Evolutionary conservation across 1,140 invertebrate genomes (phyloP).

Genomic region (Drosophila miranda): DNA sequence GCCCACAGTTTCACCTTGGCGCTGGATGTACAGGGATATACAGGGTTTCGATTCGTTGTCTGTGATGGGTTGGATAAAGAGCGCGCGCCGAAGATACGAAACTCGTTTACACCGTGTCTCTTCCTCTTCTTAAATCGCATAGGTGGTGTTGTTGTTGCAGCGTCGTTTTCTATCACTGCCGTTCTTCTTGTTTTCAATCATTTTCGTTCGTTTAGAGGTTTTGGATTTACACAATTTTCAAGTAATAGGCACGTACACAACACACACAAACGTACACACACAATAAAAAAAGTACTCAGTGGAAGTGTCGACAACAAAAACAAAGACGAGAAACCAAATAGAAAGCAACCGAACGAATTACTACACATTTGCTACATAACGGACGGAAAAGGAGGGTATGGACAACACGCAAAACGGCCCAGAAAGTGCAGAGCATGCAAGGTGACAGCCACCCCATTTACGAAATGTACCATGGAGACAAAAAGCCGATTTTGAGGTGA

Average conservation of each 20-base stretch:
- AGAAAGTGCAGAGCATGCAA: too few species aligned
- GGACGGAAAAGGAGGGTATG: too few species aligned
- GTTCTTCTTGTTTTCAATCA: constrained; percentile 51
- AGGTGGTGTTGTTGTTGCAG: constrained; percentile 30
- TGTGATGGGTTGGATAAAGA: constrained; percentile 9
- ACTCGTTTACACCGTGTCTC: constrained; percentile 51
- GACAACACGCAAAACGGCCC: too few species aligned
- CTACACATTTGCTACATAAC: too few species aligned
- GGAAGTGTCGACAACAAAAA: constrained; percentile 75
- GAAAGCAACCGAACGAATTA: constrained; percentile 61
- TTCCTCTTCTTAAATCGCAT: constrained; percentile 35
- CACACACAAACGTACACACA: constrained; percentile 40
- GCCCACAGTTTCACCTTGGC: constrained; percentile 53
- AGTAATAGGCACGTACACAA: constrained; percentile 50
- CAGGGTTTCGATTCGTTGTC: constrained; percentile 3
- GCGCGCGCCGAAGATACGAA: constrained; percentile 33
- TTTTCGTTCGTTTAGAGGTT: constrained; percentile 38
- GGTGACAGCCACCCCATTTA: too few species aligned
- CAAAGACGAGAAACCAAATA: constrained; percentile 69
- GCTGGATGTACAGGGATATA: constrained; percentile 1
- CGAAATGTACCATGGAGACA: too few species aligned
- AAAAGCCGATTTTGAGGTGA: too few species aligned
- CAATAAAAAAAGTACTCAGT: constrained; percentile 49
- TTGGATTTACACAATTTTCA: constrained; percentile 4
- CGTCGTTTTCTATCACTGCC: constrained; percentile 25